Conservation (phyloP, 2,797 vertebrate species). For the Sebastiscus albofasciatus region DNA sequence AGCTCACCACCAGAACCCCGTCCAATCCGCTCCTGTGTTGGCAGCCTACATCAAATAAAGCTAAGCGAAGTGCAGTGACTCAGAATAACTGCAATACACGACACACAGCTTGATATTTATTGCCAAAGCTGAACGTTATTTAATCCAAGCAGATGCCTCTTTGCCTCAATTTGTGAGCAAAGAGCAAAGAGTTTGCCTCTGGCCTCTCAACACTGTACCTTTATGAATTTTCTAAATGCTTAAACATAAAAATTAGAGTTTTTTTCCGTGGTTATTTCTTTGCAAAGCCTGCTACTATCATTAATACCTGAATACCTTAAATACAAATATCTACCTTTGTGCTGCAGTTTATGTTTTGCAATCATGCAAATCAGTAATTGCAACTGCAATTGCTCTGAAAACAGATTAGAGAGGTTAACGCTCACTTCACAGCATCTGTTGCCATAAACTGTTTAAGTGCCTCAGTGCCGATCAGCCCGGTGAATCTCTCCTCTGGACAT, state of each 20-base stretch:
- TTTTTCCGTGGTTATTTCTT: not conserved
- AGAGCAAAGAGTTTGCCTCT: not conserved
- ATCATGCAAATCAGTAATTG: not conserved
- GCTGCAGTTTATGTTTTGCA: not conserved
- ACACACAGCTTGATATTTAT: not conserved
- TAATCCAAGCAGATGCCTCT: not conserved
- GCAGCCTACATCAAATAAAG: not conserved
- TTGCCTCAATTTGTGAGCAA: not conserved
- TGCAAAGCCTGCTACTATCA: not conserved
- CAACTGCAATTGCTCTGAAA: not conserved
- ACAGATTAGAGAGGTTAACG: not conserved
- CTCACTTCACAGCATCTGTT: not conserved
- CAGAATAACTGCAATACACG: not conserved
- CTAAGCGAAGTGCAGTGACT: slow-evolving; percentile 2
- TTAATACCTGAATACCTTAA: not conserved
- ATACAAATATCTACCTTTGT: not conserved
- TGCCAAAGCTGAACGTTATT: not conserved
- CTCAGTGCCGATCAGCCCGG: not conserved
- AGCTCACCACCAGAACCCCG: not conserved
- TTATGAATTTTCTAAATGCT: not conserved
- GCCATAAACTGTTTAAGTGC: not conserved
- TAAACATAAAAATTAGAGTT: not conserved
- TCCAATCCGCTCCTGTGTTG: not conserved
- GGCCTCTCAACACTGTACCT: not conserved
- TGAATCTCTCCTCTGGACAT: slow-evolving; percentile 21